Evolutionary conservation across 2,797 vertebrate genomes (phyloP).

Genomic region (Uromys caudimaculatus): DNA sequence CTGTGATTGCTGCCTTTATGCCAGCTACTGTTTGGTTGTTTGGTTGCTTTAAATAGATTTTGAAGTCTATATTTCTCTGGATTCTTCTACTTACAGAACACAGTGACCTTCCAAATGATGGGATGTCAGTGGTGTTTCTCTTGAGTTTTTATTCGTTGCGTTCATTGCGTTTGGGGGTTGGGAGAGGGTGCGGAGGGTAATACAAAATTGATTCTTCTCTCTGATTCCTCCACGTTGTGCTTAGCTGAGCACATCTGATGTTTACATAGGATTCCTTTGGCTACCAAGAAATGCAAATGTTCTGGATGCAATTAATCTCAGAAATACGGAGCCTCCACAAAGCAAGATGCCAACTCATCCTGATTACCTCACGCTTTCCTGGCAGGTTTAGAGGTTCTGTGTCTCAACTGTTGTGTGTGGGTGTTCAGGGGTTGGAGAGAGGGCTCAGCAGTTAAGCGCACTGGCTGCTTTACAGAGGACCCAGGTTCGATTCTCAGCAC

Average conservation of each 20-base stretch:
- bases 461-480: not conserved
- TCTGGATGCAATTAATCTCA: conserved; percentile 48
- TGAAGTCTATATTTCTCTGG: not conserved
- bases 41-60: conserved; percentile 1
- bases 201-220: conserved; percentile 55
- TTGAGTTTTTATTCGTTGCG: conserved; percentile 38
- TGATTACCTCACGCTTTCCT: not conserved
- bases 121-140: not conserved
- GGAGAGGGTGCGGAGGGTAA: conserved; percentile 14
- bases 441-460: not conserved
- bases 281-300: not conserved
- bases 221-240: conserved; percentile 31
- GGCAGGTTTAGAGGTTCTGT: not conserved
- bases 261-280: conserved; percentile 62
- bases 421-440: not conserved
- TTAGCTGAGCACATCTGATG: conserved; percentile 53
- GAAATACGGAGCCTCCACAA: not conserved
- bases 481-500: not conserved
- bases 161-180: not conserved
- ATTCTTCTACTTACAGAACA: conserved; percentile 24
- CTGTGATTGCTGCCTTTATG: not conserved
- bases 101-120: conserved; percentile 28
- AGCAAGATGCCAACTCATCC: conserved; percentile 2
- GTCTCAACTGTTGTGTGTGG: not conserved
- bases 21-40: not conserved